These are phyloP conservation scores for Hystrix brachyura DNA, from an alignment of 2,113 vertebrate species.

Conservation along the genomic window DNA sequence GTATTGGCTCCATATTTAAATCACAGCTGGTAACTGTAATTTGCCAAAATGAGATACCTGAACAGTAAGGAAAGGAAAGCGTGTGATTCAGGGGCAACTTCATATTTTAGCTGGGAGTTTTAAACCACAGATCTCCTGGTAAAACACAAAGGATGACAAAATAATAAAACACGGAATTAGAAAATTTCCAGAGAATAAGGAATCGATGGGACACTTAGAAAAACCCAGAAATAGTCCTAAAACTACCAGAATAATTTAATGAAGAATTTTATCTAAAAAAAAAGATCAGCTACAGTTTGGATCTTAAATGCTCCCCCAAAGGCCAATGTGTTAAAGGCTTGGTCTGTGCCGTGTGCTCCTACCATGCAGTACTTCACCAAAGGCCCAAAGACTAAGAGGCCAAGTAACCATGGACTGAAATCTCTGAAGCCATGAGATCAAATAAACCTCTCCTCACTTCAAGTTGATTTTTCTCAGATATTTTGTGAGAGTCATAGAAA, in stretches of 20 bases:
- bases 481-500: not conserved
- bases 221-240: not conserved
- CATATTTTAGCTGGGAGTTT: not conserved
- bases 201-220: not conserved
- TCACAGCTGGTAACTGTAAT: constrained; percentile 73
- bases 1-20: constrained; percentile 58
- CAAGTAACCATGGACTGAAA: not conserved
- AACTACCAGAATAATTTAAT: not conserved
- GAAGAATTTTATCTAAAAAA: not conserved
- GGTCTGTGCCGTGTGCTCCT: not conserved
- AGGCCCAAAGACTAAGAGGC: not conserved
- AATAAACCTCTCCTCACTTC: not conserved
- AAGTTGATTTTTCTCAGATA: not conserved
- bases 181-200: not conserved
- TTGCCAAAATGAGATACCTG: constrained; percentile 76
- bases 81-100: not conserved
- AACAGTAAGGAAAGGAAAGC: not conserved
- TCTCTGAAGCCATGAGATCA: not conserved
- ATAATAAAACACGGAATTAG: not conserved
- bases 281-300: not conserved
- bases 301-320: not conserved
- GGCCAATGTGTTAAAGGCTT: not conserved
- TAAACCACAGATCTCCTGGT: not conserved
- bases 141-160: not conserved
- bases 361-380: not conserved